Evolutionary conservation across 1,140 invertebrate genomes (phyloP).

Genomic region (Spodoptera litura): DNA sequence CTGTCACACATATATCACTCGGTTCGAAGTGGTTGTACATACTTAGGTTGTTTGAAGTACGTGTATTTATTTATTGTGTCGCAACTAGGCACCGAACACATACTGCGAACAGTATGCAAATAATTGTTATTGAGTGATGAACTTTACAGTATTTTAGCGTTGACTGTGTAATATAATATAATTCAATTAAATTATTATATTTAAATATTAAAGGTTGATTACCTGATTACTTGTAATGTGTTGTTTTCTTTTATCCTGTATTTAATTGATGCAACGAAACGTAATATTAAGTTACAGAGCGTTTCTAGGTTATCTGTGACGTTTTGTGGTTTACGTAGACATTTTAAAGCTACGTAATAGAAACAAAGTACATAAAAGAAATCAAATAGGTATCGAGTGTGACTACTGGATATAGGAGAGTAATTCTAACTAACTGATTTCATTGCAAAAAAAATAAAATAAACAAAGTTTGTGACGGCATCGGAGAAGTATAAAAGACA

Average conservation of each 20-base stretch:
- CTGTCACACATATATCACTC: conserved; percentile 65
- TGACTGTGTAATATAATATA: conserved; percentile 83
- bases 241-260: conserved; percentile 64
- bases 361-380: too few species aligned
- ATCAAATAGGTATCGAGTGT: not conserved
- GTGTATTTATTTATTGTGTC: conserved; percentile 67
- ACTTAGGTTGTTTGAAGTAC: conserved; percentile 82
- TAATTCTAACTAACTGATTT: not conserved
- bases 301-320: too few species aligned
- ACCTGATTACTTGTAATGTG: conserved; percentile 60
- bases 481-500: too few species aligned
- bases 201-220: conserved; percentile 80
- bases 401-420: too few species aligned
- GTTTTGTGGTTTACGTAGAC: too few species aligned
- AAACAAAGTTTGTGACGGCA: too few species aligned
- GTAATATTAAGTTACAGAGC: too few species aligned
- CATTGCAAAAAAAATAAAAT: not conserved
- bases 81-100: conserved; percentile 53
- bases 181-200: conserved; percentile 79
- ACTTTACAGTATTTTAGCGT: conserved; percentile 82
- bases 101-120: conserved; percentile 78
- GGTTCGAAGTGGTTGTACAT: conserved; percentile 72
- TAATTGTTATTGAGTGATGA: conserved; percentile 70
- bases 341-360: too few species aligned
- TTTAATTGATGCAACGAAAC: too few species aligned